Evolutionary conservation across 1,140 invertebrate genomes (phyloP), one percentile per base, ranked within the genome.

Genomic region (Acromyrmex echinatior): DNA sequence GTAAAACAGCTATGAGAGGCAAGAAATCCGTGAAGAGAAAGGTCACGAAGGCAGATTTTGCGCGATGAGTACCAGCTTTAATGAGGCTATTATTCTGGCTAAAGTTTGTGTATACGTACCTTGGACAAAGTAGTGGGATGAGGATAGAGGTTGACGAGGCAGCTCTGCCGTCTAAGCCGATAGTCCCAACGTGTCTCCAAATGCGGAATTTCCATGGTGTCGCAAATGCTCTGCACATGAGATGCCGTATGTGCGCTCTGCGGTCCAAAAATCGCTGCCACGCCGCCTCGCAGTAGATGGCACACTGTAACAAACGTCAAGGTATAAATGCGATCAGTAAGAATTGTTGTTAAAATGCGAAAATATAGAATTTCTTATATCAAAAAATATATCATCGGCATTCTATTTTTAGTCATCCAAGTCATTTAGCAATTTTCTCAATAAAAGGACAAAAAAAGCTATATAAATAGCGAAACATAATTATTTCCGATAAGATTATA

Each of bases 121-220:
- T 97, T 97, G 81, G 98, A 98, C 21, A 99, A 95, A 21, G 98
- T 97, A 71, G 97, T 97, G 7, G 98, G 98, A 96, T 99, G 98
- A 0, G 99, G 99, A 96, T 98, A 99, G 21, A 99, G 96, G 96
- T 99, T 99, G 90, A 99, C 98, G 35, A 99, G 97, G 94, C 98
- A 99, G 92, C 98, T 98, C 94, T 98, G 98, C 66, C 98, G 96
- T 74, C 98, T 96, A n/a, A 98, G 96, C 68, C 98, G 96, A 94
- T 97, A 98, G 95, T 99, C 98, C 98, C 98, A 99, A 85, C 98
- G 96, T 76, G 98, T 99, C 95, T 99, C 98, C 92, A 99, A 96
- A 95, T 99, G 98, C 2, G 99, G 99, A 91, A 99, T 97, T 95
- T 99, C 98, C 97, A 99, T 98, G 21, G 98, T 98, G 95, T 99